Evolutionary conservation across 2,888 invertebrate species (phyloP).

Genomic region (Leucophenga montana): DNA sequence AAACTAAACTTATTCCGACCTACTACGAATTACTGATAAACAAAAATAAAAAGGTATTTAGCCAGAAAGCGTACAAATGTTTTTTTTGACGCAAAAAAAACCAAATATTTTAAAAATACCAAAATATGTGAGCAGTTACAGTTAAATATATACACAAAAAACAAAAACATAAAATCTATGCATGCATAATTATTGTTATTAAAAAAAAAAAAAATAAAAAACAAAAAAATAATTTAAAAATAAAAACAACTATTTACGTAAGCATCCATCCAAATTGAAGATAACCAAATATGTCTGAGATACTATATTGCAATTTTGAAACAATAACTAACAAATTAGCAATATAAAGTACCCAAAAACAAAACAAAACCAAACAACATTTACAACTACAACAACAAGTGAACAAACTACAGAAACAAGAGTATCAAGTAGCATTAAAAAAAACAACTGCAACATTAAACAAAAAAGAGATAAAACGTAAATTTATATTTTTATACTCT

Average conservation of each 20-base stretch:
- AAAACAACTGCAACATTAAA: constrained; percentile 16
- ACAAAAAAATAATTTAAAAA: background rate
- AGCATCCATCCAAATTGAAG: constrained; percentile 70
- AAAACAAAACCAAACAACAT: too few species aligned
- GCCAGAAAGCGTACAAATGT: background rate
- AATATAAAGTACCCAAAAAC: constrained; percentile 28
- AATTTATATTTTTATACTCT: background rate
- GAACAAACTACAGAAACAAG: constrained; percentile 43
- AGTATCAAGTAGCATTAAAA: constrained; percentile 36
- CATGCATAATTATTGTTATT: constrained; percentile 49
- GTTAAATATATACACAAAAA: constrained; percentile 37
- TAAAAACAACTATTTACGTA: constrained; percentile 49
- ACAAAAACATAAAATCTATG: constrained; percentile 55
- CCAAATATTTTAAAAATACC: background rate
- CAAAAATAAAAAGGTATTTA: constrained; percentile 8
- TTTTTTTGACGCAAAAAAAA: constrained; percentile 16
- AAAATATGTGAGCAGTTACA: constrained; percentile 4
- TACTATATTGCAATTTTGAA: constrained; percentile 63
- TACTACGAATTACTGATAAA: constrained; percentile 26
- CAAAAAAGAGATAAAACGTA: too few species aligned
- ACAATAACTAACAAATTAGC: constrained; percentile 46
- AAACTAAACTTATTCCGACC: constrained; percentile 28
- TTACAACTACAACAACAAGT: too few species aligned
- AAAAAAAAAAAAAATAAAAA: constrained; percentile 15
- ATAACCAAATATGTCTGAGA: constrained; percentile 65